Conservation (phyloP, 2,113 vertebrate species). For the Charadrius vociferus region DNA sequence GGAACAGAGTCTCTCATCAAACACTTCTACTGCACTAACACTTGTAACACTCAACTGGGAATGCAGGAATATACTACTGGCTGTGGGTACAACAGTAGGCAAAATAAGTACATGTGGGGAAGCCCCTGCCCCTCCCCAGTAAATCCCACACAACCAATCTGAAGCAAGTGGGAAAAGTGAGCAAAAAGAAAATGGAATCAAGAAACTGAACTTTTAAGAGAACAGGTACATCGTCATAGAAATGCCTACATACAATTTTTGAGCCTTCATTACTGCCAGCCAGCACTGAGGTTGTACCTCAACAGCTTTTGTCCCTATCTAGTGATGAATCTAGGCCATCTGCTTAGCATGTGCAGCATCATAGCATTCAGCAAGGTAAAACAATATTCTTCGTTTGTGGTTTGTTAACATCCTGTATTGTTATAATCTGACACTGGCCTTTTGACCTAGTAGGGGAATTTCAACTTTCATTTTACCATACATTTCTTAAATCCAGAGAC, state of each 20-base stretch:
- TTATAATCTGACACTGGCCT: background rate
- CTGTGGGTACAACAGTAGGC: rapidly evolving
- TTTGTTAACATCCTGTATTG: background rate
- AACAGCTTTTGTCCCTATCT: background rate
- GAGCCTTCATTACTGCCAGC: background rate
- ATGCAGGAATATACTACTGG: background rate
- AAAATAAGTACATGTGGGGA: background rate
- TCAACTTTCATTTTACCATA: background rate
- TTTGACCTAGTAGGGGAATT: background rate
- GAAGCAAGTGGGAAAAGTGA: background rate
- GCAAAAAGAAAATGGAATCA: background rate
- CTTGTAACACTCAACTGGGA: background rate
- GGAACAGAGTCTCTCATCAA: background rate
- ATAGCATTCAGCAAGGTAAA: background rate
- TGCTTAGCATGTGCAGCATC: background rate
- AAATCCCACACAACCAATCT: background rate
- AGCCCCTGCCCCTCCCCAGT: background rate
- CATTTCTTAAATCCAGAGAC: background rate
- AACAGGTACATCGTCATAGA: background rate
- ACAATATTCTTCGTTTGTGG: background rate
- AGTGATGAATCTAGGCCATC: background rate
- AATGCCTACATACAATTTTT: rapidly evolving
- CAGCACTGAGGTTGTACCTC: background rate
- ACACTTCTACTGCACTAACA: background rate
- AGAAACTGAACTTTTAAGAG: background rate